Percentiles rank a stretch among this genome's conserved stretches.
Evolutionary conservation across 1,140 invertebrate species (phyloP).

Genomic region (Psix sp.): DNA sequence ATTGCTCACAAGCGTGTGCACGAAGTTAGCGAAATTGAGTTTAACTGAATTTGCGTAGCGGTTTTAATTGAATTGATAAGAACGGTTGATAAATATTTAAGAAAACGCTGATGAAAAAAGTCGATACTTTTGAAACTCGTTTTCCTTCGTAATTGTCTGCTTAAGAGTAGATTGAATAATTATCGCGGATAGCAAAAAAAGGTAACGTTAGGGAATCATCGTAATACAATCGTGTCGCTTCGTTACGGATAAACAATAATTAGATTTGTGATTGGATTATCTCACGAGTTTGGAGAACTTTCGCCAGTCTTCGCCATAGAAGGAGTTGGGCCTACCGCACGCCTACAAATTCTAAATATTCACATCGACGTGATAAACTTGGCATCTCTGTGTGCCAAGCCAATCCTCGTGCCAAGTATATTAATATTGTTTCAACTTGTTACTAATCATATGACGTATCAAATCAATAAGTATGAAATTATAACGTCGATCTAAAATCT

Average conservation of each 20-base stretch:
- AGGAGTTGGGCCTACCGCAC: slow-evolving; percentile 58
- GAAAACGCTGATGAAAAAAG: slow-evolving; percentile 20
- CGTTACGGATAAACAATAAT: slow-evolving; percentile 59
- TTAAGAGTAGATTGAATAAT: slow-evolving; percentile 52
- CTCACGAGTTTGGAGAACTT: slow-evolving; percentile 56
- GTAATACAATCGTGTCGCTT: slow-evolving; percentile 55
- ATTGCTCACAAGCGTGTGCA: neutral
- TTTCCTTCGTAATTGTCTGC: slow-evolving; percentile 43
- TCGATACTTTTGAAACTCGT: slow-evolving; percentile 45
- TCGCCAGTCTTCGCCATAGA: slow-evolving; percentile 50
- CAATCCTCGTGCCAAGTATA: slow-evolving; percentile 40
- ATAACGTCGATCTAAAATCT: no score
- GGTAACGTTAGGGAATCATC: slow-evolving; percentile 30
- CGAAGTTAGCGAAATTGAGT: slow-evolving; percentile 13
- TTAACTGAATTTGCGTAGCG: neutral
- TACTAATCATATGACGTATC: slow-evolving; percentile 27
- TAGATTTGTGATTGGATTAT: slow-evolving; percentile 58
- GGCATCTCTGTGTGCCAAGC: slow-evolving; percentile 16
- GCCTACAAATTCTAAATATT: slow-evolving; percentile 55
- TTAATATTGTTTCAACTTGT: slow-evolving; percentile 52
- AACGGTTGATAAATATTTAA: slow-evolving; percentile 30
- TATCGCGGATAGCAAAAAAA: slow-evolving; percentile 41
- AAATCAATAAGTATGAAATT: slow-evolving; percentile 8
- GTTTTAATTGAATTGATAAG: slow-evolving; percentile 39
- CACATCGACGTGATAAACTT: slow-evolving; percentile 52